Base-by-base conservation (phyloP, 2,797 vertebrate genomes). In the Syndactyla subalaris region DNA sequence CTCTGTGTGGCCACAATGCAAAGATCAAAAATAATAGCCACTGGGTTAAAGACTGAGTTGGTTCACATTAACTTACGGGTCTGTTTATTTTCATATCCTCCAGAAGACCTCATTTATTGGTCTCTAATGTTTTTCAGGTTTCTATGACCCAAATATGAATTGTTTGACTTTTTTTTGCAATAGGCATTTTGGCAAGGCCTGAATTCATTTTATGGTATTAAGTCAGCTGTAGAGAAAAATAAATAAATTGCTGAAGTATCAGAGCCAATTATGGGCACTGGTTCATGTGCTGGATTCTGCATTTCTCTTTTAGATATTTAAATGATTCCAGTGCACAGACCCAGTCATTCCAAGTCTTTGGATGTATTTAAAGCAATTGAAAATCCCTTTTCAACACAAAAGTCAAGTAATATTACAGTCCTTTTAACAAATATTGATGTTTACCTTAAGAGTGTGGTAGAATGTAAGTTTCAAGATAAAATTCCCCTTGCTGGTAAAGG, bases 211-310 rank as follows among this genome's bases (percentile, higher is more conserved):
- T 90, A 68, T 92, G 62, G 83, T 95, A 82, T 95, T 91, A 96
- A 95, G 85, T 97, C 95, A 96, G 92, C 93, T 96, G 90, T 95
- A 94, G 93, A 93, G 96, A 95, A 96, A 96, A 96, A 95, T 92
- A 96, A 95, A 95, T 93, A 95, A 95, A 95, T 92, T 91, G 92
- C 87, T 96, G 85, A 95, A 89, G 77, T 96, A 82, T 93, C 86
- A 65, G 88, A 94, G 93, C 92, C 94, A 96, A 62, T 96, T 95
- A 85, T 52, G 95, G 95, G 95, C 94, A 96, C 81, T 95, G 90
- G 80, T 91, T 97, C 96, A 95, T 96, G 61, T 91, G 67, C 63
- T 95, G 85, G 80, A 94, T 95, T 95, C 88, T 71, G 68, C 54
- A 62, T 87, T 93, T 92, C 61, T 95, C 78, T 80, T 93, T 95